Percentiles rank a stretch among this genome's conserved stretches.
Evolutionary conservation across 2,113 vertebrate species (phyloP).

Genomic region (Cairina moschata): DNA sequence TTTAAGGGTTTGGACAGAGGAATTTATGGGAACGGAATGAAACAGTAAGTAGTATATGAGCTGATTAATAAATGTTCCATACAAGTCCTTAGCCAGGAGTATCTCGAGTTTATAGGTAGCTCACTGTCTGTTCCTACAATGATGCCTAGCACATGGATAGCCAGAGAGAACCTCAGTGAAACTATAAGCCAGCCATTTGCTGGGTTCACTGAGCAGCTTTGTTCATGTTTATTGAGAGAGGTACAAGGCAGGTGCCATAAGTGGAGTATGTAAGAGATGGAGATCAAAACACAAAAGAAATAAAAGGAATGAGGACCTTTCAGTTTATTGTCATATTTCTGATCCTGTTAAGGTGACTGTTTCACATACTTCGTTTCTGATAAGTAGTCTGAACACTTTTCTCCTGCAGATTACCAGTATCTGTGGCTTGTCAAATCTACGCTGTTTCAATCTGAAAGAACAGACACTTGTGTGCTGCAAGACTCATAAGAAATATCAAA

Average conservation of each 20-base stretch:
- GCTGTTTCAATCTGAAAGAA: neutral
- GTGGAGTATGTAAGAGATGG: neutral
- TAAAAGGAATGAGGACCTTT: neutral
- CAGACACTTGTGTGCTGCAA: neutral
- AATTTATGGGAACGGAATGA: neutral
- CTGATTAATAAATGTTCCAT: neutral
- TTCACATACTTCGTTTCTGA: neutral
- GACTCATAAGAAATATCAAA: neutral
- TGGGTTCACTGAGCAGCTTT: neutral
- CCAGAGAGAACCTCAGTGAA: neutral
- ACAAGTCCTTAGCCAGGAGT: neutral
- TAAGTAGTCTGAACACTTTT: neutral
- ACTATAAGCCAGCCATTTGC: fast-evolving
- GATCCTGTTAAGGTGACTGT: neutral
- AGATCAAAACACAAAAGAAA: neutral
- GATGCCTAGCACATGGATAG: neutral
- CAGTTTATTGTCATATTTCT: neutral
- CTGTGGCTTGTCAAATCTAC: neutral
- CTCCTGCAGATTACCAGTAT: neutral
- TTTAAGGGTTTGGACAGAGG: neutral
- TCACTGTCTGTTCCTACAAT: neutral
- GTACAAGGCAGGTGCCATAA: neutral
- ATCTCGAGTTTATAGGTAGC: neutral
- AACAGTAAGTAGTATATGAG: neutral
- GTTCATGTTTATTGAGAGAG: neutral